phyloP scores from a whole-genome alignment of 2,888 invertebrate genomes.

The Drosophila meridiana region DNA sequence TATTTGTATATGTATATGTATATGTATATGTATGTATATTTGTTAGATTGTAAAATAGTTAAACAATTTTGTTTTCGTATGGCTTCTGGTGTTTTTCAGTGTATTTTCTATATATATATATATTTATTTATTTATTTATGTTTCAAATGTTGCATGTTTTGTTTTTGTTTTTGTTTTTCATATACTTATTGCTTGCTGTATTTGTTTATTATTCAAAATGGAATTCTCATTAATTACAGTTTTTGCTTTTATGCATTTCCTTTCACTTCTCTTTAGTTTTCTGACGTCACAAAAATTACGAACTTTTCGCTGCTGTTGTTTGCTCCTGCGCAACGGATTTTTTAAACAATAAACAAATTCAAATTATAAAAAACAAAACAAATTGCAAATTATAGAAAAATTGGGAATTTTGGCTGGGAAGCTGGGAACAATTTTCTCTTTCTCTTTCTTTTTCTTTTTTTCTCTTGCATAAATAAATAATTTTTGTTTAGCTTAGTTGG shows the following conservation, averaged over 20 bases:
- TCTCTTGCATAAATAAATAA: constrained; percentile 66
- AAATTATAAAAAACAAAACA: constrained; percentile 3
- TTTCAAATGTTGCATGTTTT: constrained; percentile 1
- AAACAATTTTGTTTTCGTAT: constrained; percentile 54
- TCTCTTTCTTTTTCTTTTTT: neutral
- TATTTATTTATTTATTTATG: constrained; percentile 16
- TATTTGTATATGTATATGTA: constrained; percentile 19
- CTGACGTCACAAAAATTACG: constrained; percentile 85
- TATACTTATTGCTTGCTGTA: constrained; percentile 48
- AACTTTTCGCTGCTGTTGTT: constrained; percentile 71
- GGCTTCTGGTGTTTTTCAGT: constrained; percentile 26
- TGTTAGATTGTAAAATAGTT: constrained; percentile 63
- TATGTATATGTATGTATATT: constrained; percentile 26
- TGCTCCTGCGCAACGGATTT: constrained; percentile 83
- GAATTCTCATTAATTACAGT: constrained; percentile 25
- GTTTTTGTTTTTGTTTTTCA: neutral
- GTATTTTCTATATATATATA: constrained; percentile 3
- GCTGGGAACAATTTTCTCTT: neutral
- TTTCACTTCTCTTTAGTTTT: constrained; percentile 73
- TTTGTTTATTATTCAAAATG: constrained; percentile 26
- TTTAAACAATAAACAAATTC: constrained; percentile 69
- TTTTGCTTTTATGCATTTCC: constrained; percentile 22
- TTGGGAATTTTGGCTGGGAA: neutral
- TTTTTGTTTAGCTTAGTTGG: constrained; percentile 48
- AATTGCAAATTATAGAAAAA: neutral